Evolutionary conservation across 2,888 invertebrate species (phyloP).

Genomic region (Nomada hirtipes): DNA sequence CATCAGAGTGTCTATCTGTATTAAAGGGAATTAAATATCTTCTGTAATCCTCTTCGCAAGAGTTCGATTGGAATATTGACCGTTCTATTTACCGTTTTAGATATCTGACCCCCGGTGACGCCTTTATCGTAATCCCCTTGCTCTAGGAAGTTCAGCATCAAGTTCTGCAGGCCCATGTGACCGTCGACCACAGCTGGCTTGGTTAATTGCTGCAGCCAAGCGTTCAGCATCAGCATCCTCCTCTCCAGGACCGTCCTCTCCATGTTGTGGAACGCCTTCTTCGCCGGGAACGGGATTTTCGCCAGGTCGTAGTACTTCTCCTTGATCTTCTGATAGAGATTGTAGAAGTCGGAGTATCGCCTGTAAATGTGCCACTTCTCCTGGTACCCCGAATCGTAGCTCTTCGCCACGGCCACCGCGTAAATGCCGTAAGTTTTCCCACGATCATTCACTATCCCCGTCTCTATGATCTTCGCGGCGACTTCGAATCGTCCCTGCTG

Average conservation of each 20-base stretch:
- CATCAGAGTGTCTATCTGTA: slow-evolving; percentile 89
- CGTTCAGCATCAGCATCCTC: slow-evolving; percentile 92
- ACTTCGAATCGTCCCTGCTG: slow-evolving; percentile 82
- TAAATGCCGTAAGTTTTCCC: slow-evolving; percentile 95
- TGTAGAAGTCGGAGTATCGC: slow-evolving; percentile 97
- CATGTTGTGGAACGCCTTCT: slow-evolving; percentile 97
- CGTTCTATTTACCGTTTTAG: slow-evolving; percentile 85
- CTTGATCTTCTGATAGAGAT: slow-evolving; percentile 92
- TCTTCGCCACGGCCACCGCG: slow-evolving; percentile 91
- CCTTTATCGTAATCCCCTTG: slow-evolving; percentile 90
- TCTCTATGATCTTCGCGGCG: slow-evolving; percentile 81
- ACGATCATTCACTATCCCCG: slow-evolving; percentile 92
- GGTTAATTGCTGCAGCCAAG: slow-evolving; percentile 91
- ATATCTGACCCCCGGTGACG: slow-evolving; percentile 86
- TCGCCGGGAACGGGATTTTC: slow-evolving; percentile 93
- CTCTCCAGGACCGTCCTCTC: slow-evolving; percentile 93
- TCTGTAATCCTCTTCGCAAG: neutral
- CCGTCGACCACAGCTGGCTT: slow-evolving; percentile 86
- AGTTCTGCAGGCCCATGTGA: slow-evolving; percentile 87
- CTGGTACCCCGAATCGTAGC: slow-evolving; percentile 88
- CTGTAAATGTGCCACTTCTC: slow-evolving; percentile 97
- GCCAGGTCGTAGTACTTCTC: slow-evolving; percentile 93
- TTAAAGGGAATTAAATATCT: slow-evolving; percentile 34
- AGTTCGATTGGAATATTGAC: neutral
- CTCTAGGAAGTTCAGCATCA: slow-evolving; percentile 88